Conservation (phyloP, 2,113 vertebrate genomes). For the Coptodon bakossiorum region DNA sequence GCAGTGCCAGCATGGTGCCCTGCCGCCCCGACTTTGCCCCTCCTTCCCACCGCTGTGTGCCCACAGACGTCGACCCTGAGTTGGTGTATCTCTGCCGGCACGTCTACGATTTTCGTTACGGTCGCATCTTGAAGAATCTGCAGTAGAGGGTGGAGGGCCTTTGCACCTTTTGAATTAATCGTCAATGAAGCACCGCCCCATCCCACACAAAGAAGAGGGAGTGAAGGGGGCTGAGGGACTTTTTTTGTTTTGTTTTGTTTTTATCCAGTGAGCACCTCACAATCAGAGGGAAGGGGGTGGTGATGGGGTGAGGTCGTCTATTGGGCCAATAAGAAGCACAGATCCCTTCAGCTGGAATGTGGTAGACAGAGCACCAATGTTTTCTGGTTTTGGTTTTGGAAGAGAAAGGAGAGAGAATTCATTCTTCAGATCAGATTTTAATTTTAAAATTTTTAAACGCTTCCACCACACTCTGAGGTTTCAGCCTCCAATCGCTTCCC, state of each 20-base stretch:
- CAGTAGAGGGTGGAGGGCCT: constrained; percentile 72
- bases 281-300: not conserved
- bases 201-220: not conserved
- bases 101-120: constrained; percentile 96
- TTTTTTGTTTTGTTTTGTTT: not conserved
- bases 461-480: not conserved
- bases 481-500: not conserved
- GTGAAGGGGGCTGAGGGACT: not conserved
- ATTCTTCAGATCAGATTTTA: not conserved
- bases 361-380: constrained; percentile 3
- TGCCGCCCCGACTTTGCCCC: constrained; percentile 84
- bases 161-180: not conserved
- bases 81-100: constrained; percentile 98
- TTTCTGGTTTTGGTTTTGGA: not conserved
- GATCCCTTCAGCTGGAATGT: constrained; percentile 49
- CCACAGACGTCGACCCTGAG: constrained; percentile 89
- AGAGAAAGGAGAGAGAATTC: not conserved
- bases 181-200: not conserved
- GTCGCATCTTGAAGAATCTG: constrained; percentile 97
- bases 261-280: not conserved
- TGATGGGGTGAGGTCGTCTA: not conserved
- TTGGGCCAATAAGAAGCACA: constrained; percentile 40
- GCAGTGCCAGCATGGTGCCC: constrained; percentile 84
- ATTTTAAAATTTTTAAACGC: not conserved
- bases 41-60: constrained; percentile 91